Evolutionary conservation across 2,888 invertebrate genomes (phyloP).

Genomic region (Agonum fuliginosum): DNA sequence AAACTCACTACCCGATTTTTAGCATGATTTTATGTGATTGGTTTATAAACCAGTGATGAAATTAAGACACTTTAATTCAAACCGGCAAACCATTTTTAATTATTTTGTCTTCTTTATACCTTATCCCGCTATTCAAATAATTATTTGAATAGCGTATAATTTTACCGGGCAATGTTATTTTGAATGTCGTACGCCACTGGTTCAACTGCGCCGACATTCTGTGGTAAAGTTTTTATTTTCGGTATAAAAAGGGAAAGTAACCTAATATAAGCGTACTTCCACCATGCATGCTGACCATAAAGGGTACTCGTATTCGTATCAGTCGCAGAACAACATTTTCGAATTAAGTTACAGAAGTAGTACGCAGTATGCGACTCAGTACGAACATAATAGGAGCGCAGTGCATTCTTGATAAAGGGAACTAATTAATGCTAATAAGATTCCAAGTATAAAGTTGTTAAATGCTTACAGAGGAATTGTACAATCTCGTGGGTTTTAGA

Average conservation of each 20-base stretch:
- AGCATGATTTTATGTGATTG: too few relatives aligned
- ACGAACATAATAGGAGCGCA: background rate
- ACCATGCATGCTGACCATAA: conserved; percentile 16
- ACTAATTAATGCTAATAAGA: background rate
- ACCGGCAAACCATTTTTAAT: too few relatives aligned
- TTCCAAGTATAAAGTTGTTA: too few relatives aligned
- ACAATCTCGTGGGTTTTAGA: too few relatives aligned
- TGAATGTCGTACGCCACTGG: conserved; percentile 20
- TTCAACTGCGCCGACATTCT: conserved; percentile 21
- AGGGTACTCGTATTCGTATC: background rate
- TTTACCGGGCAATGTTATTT: conserved; percentile 15
- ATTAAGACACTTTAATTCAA: too few relatives aligned
- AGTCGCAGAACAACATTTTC: conserved; percentile 16
- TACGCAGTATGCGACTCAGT: background rate
- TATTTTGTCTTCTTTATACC: background rate
- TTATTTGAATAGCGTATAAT: too few relatives aligned
- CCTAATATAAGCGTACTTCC: conserved; percentile 15
- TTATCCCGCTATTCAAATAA: too few relatives aligned
- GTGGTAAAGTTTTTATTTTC: conserved; percentile 37
- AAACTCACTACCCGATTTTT: too few relatives aligned
- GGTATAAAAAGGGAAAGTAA: conserved; percentile 30
- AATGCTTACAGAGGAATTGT: too few relatives aligned
- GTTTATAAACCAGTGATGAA: too few relatives aligned
- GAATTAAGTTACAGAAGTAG: conserved; percentile 29
- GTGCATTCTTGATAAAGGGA: background rate